Conservation (phyloP, 1,140 invertebrate genomes). For the Philopotamus ludificatus region DNA sequence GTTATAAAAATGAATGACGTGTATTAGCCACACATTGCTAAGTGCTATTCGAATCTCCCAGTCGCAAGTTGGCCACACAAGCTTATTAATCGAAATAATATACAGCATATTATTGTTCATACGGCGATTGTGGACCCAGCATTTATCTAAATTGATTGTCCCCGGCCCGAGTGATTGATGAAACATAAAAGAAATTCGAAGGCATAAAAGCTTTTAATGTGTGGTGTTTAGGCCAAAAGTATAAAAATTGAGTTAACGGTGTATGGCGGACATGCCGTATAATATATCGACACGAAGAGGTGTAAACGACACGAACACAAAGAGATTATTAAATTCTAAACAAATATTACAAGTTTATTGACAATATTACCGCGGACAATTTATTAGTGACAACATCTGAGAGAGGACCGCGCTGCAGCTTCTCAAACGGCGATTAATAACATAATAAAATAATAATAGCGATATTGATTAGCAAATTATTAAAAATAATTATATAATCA, state of each 20-base stretch:
- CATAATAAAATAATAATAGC: no score
- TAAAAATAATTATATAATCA: no score
- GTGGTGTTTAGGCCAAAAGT: background rate
- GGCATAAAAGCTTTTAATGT: slow-evolving; percentile 12
- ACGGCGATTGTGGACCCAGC: no score
- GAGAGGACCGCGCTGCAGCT: background rate
- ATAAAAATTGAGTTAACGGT: slow-evolving; percentile 10
- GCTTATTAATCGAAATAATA: no score
- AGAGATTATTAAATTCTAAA: slow-evolving; percentile 34
- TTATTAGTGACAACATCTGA: slow-evolving; percentile 17
- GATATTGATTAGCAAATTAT: no score
- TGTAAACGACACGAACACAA: slow-evolving; percentile 26
- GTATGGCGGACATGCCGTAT: background rate
- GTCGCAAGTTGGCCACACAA: no score
- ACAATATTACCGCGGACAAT: slow-evolving; percentile 26
- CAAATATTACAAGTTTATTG: slow-evolving; percentile 33
- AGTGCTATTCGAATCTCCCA: no score
- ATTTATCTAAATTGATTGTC: background rate
- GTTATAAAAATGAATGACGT: no score
- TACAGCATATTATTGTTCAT: no score
- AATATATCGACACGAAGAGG: slow-evolving; percentile 14
- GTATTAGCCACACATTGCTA: no score
- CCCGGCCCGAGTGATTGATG: background rate
- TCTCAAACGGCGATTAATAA: no score
- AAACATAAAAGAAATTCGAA: background rate